Evolutionary conservation across 2,797 vertebrate species (phyloP).

Genomic region (Stomatorhinus walkeri): DNA sequence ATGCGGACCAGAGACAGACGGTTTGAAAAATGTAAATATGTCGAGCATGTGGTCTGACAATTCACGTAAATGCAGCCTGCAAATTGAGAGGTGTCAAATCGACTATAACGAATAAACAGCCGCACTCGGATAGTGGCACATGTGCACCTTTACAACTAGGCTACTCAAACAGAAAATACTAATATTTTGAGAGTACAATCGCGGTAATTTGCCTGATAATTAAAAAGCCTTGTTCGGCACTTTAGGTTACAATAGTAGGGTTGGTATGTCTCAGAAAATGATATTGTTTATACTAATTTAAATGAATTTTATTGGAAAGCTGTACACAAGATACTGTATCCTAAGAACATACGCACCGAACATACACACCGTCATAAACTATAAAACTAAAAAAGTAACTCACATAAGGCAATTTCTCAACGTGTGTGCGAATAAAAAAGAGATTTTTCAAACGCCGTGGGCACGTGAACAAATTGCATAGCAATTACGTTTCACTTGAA

Average conservation of each 20-base stretch:
- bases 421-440: not conserved
- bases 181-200: not conserved
- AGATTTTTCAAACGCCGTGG: not conserved
- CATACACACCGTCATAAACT: not conserved
- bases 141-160: not conserved
- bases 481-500: not conserved
- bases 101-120: not conserved
- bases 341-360: not conserved
- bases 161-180: not conserved
- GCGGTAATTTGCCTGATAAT: not conserved
- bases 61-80: conserved; percentile 12
- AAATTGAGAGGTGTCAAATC: conserved; percentile 32
- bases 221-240: not conserved
- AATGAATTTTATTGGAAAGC: not conserved
- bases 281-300: not conserved
- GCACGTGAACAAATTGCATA: conserved; percentile 40
- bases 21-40: conserved; percentile 17
- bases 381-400: not conserved
- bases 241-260: not conserved
- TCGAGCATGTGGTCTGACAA: conserved; percentile 8
- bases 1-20: not conserved
- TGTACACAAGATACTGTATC: not conserved
- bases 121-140: not conserved
- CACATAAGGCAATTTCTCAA: conserved; percentile 16
- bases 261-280: not conserved